These are phyloP conservation scores for Pseudomyrmex cubaensis DNA, from an alignment of 1,140 invertebrate species.

Conservation along the genomic window DNA sequence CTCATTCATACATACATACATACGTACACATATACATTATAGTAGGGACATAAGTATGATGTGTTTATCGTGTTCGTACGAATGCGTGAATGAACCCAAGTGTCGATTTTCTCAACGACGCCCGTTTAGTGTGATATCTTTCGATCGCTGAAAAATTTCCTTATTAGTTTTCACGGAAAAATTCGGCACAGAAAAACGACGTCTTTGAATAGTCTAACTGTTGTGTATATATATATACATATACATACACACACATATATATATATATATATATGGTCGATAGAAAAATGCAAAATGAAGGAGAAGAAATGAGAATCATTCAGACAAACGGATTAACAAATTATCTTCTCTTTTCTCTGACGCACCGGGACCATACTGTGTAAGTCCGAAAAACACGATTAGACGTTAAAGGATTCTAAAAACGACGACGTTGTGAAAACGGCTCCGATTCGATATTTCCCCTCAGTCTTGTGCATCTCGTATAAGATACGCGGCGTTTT, in stretches of 20 bases:
- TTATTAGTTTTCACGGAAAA: constrained; percentile 5
- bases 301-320: constrained; percentile 7
- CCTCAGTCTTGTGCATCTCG: constrained; percentile 1
- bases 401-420: not conserved
- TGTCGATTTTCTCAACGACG: constrained; percentile 19
- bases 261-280: not conserved
- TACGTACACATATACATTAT: not conserved
- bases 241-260: not conserved
- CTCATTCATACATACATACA: no score
- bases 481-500: constrained; percentile 32
- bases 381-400: constrained; percentile 33
- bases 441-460: not conserved
- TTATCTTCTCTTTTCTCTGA: constrained; percentile 12
- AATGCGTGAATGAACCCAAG: not conserved
- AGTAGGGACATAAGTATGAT: constrained; percentile 3
- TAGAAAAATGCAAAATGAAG: not conserved
- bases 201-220: not conserved
- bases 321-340: not conserved
- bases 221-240: not conserved
- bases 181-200: not conserved
- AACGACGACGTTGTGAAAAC: not conserved
- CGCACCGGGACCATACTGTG: not conserved
- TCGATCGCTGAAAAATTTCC: not conserved
- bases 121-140: not conserved
- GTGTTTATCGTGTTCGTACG: not conserved